phyloP scores from a whole-genome alignment of 2,888 invertebrate genomes.

The Microctonus brassicae region DNA sequence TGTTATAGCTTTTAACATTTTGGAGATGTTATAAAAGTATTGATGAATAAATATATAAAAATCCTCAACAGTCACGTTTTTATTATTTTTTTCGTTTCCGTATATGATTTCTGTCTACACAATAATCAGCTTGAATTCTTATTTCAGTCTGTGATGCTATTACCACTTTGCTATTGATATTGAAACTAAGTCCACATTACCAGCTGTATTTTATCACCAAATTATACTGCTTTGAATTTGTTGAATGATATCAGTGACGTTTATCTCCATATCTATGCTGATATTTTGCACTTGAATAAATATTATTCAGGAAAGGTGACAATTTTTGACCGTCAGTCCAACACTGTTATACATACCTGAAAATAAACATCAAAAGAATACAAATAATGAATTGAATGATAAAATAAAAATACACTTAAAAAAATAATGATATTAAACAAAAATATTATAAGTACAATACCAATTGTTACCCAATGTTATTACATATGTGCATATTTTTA shows the following conservation, averaged over 20 bases:
- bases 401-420: too few relatives aligned
- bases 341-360: neutral
- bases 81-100: too few relatives aligned
- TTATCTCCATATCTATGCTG: conserved; percentile 21
- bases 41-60: too few relatives aligned
- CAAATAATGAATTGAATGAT: neutral
- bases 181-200: neutral
- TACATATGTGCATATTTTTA: neutral
- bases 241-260: neutral
- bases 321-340: neutral
- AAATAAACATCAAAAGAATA: neutral
- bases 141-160: neutral
- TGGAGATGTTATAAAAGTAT: neutral
- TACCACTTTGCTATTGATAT: neutral
- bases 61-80: too few relatives aligned
- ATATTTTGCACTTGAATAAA: conserved; percentile 11
- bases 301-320: neutral
- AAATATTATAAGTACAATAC: neutral
- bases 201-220: neutral
- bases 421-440: neutral
- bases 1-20: conserved; percentile 25
- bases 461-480: neutral
- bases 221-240: neutral
- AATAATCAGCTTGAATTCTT: too few relatives aligned
- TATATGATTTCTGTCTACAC: too few relatives aligned